These are phyloP conservation scores for Callospermophilus lateralis DNA, from an alignment of 2,113 vertebrate genomes.

Conservation along the genomic window DNA sequence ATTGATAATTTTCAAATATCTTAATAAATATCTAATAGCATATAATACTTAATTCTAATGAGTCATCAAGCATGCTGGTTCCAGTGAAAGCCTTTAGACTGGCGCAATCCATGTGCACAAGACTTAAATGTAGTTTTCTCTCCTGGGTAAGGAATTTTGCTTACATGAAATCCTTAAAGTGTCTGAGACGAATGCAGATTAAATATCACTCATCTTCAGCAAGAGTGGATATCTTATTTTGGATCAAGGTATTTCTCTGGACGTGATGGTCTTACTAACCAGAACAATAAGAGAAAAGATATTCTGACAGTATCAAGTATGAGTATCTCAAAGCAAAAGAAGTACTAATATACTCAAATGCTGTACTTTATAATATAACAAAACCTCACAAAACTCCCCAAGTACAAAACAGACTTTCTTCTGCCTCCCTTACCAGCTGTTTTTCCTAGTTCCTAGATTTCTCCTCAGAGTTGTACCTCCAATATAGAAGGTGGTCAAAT, in stretches of 20 bases:
- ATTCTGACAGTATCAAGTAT: background rate
- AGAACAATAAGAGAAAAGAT: background rate
- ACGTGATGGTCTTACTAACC: background rate
- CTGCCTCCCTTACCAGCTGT: fast-evolving
- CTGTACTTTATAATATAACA: background rate
- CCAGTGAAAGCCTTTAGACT: background rate
- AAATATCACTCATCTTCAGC: constrained; percentile 1
- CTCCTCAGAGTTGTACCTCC: no score
- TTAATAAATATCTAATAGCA: background rate
- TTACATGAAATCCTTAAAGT: background rate
- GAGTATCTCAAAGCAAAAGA: background rate
- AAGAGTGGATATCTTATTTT: background rate
- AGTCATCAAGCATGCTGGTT: background rate
- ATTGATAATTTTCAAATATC: background rate
- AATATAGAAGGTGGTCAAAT: background rate
- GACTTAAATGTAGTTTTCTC: background rate
- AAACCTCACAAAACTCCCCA: background rate
- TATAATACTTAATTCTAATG: background rate
- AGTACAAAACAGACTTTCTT: no score
- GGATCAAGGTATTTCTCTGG: constrained; percentile 10
- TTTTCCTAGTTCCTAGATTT: background rate
- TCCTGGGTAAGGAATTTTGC: background rate
- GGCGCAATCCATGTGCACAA: background rate
- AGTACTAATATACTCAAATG: background rate
- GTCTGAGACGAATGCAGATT: background rate